phyloP scores from a whole-genome alignment of 2,113 vertebrate genomes.

The Paradoxurus hermaphroditus region DNA sequence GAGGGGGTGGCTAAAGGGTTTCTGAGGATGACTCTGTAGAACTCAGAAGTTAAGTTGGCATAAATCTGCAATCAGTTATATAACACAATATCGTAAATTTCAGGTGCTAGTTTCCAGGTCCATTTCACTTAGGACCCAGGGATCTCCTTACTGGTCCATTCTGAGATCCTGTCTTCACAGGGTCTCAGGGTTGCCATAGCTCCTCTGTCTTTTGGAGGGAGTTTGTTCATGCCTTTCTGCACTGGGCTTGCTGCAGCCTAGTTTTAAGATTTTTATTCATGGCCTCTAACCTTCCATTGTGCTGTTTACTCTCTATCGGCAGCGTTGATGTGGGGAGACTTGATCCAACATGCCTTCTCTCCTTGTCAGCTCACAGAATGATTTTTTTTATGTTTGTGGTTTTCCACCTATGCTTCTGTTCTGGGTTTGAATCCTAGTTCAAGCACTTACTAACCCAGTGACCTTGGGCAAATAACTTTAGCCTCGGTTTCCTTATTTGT shows the following conservation, averaged over 20 bases:
- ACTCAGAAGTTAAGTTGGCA: neutral
- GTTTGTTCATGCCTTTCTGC: neutral
- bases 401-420: neutral
- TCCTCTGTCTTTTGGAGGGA: neutral
- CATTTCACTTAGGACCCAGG: neutral
- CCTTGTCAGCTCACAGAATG: neutral
- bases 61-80: neutral
- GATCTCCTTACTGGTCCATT: neutral
- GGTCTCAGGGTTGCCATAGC: neutral
- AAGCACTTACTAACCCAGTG: neutral
- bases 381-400: neutral
- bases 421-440: neutral
- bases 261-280: neutral
- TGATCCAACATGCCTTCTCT: neutral
- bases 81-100: neutral
- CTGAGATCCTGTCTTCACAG: neutral
- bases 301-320: neutral
- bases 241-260: neutral
- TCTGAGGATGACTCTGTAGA: neutral
- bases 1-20: neutral
- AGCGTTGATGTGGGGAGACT: neutral
- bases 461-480: neutral
- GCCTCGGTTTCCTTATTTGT: neutral
- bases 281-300: neutral
- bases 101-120: neutral